A percentile compares a stretch with the other conserved stretches of the same genome.
phyloP scores from a whole-genome alignment of 2,113 vertebrate species.

The Piprites chloris region DNA sequence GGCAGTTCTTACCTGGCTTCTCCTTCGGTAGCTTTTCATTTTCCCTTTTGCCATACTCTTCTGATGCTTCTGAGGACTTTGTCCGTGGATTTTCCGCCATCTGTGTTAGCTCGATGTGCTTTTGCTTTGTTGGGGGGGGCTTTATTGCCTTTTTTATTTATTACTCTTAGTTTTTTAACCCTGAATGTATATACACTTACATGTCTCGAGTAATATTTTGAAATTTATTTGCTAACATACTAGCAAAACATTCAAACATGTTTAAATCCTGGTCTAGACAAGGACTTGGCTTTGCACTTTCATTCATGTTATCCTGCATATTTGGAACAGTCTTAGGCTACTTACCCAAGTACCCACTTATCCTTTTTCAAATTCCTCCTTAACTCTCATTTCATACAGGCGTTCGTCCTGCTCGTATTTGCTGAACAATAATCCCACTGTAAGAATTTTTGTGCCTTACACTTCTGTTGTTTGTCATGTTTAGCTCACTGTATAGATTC shows the following conservation, averaged over 20 bases:
- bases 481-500: background rate
- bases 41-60: background rate
- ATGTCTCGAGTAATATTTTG: background rate
- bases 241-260: background rate
- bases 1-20: background rate
- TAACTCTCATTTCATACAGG: background rate
- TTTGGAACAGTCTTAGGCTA: background rate
- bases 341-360: background rate
- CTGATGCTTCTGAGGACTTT: background rate
- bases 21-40: background rate
- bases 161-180: background rate
- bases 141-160: background rate
- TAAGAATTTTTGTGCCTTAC: background rate
- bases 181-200: background rate
- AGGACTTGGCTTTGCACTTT: background rate
- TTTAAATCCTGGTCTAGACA: background rate
- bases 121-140: background rate
- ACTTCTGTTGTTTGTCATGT: background rate
- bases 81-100: background rate
- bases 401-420: background rate
- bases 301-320: background rate
- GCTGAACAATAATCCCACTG: background rate
- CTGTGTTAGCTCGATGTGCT: background rate
- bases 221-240: background rate
- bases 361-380: background rate